phyloP scores from a whole-genome alignment of 2,888 invertebrate genomes.

The Trichogramma evanescens region DNA sequence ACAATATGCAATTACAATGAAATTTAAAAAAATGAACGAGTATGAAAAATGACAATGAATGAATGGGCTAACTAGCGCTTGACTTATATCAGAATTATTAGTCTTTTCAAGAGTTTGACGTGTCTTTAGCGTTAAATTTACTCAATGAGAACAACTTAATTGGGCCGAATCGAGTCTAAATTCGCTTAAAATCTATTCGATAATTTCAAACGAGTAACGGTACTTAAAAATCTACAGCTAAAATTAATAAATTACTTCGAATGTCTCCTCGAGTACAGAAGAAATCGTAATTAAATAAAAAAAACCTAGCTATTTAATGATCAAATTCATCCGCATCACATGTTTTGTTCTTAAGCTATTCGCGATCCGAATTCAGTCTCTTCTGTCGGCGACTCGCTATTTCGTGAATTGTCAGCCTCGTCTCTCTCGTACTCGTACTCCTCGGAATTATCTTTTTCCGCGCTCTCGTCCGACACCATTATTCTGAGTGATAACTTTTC shows the following conservation, averaged over 20 bases:
- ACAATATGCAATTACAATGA: too few relatives aligned
- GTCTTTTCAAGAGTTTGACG: too few relatives aligned
- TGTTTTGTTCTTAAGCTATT: slow-evolving; percentile 27
- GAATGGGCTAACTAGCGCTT: too few relatives aligned
- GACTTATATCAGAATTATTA: too few relatives aligned
- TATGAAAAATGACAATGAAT: too few relatives aligned
- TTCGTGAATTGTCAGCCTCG: slow-evolving; percentile 21
- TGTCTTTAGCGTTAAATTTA: too few relatives aligned
- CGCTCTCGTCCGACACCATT: slow-evolving; percentile 37
- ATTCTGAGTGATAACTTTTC: slow-evolving; percentile 47
- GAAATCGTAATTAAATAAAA: slow-evolving; percentile 26
- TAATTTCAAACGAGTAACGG: too few relatives aligned
- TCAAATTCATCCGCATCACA: slow-evolving; percentile 11
- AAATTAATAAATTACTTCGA: not conserved
- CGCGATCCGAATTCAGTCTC: slow-evolving; percentile 34
- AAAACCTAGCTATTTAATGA: slow-evolving; percentile 9
- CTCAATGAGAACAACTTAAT: too few relatives aligned
- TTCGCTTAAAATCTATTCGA: too few relatives aligned
- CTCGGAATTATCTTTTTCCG: slow-evolving; percentile 20
- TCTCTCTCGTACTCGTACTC: slow-evolving; percentile 36
- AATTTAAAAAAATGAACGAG: too few relatives aligned
- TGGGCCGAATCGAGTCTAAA: too few relatives aligned
- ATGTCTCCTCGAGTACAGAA: not conserved
- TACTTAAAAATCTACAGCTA: not conserved
- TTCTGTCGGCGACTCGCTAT: slow-evolving; percentile 3